These are phyloP conservation scores for Dione vanillae DNA, from an alignment of 2,888 invertebrate genomes.

Conservation along the genomic window DNA sequence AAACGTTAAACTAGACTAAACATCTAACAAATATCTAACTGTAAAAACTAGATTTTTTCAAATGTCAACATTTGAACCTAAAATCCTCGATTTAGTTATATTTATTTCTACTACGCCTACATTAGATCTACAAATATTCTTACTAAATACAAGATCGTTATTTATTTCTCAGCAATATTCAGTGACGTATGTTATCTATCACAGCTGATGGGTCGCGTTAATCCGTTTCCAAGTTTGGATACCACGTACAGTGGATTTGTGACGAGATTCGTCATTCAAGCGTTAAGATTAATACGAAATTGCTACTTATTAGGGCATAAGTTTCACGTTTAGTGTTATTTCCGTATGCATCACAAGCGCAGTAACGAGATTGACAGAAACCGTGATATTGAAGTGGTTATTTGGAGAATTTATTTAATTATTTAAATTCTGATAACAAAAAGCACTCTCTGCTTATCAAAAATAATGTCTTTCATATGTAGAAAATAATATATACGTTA, in stretches of 20 bases:
- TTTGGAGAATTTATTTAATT: not conserved
- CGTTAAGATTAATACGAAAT: slow-evolving; percentile 61
- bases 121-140: not conserved
- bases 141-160: not conserved
- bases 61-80: no score
- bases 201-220: slow-evolving; percentile 62
- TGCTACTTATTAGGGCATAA: slow-evolving; percentile 51
- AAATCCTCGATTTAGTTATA: no score
- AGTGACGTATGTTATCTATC: slow-evolving; percentile 61
- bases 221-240: slow-evolving; percentile 66
- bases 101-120: no score
- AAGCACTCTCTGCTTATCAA: no score
- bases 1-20: no score
- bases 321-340: slow-evolving; percentile 25
- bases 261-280: slow-evolving; percentile 61
- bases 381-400: no score
- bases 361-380: not conserved
- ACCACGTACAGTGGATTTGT: slow-evolving; percentile 65
- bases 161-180: slow-evolving; percentile 45
- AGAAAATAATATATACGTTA: no score
- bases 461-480: no score
- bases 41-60: no score
- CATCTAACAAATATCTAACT: no score
- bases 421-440: not conserved
- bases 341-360: not conserved